Base-by-base conservation (phyloP, 1,140 invertebrate species). In the Zaprionus inermis region DNA sequence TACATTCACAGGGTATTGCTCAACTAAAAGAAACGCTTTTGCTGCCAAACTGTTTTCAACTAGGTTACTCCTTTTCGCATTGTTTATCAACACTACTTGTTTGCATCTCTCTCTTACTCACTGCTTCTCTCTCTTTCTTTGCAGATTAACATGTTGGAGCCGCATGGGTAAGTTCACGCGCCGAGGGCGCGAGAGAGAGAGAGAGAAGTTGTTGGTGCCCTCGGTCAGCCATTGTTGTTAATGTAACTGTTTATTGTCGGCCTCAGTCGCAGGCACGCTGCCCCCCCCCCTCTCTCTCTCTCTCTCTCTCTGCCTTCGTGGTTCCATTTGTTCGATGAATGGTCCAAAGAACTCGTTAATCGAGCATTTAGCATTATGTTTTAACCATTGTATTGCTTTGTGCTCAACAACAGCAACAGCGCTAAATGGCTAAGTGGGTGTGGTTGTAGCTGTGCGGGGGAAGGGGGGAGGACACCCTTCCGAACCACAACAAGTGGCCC, bases 111-210 rank as follows among this genome's bases (percentile, higher is more conserved):
- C 12, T 14, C 30, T 28, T n/a, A 10, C 49, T 46, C 41, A 56
- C 32, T 44, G 10, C 36, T 28, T 56, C 38, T 54, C 44, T 65
- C 20, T 72, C 24, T 72, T 59, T 75, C 57, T 52, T 78, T 76
- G 44, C 76, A 78, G 76, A 61, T 72, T 76, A 78, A 78, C 76
- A 76, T 78, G 76, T 60, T 72, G 30, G 16, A 18, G 44, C 61
- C 60, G 60, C 57, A 75, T 52, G 76, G 72, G 76, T 78, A 76
- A 78, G 76, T 78, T 72, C 44, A 49, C 11, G 18, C 44, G 44
- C 18, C 44, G 18, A 49, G 38, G n/a, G 7, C 9, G n/a, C 1
- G 0, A 10, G 7, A 18, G n/a, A 7, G 2, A 10, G n/a, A 16
- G n/a, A n/a, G 9, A 20, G 16, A 46, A 20, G 18, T 46, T 46